Base-by-base conservation (phyloP, 2,113 vertebrate genomes). In the Pteropus alecto region DNA sequence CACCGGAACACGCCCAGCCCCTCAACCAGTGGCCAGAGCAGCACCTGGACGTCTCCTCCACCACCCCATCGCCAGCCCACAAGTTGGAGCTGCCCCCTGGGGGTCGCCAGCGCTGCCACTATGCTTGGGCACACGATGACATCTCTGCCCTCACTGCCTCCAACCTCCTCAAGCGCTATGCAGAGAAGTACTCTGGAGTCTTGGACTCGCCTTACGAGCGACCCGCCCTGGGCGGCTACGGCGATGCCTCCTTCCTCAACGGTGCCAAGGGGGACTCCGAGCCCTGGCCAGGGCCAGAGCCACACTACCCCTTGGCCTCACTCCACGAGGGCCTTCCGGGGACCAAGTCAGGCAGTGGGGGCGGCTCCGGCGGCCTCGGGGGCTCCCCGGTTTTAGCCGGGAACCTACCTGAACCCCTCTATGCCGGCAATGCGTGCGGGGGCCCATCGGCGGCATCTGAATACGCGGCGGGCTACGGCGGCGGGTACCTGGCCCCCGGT, bases 21-120 rank as follows among this genome's bases (percentile, higher is more conserved):
- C 99, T 99, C 98, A 99, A 99, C 99, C 99, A 99, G 99, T 99
- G 99, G 99, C 99, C 99, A 90, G 99, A 99, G 99, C 99, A 99
- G 98, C 99, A 99, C 99, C 99, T 99, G 96, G 99, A 99, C 22
- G 99, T 99, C 93, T 99, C 99, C 96, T 99, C 99, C 97, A 99
- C 99, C 30, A 99, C 99, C 86, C 99, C 99, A 28, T 99, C 99
- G 0, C 99, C 99, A 0, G 99, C 99, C 58, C 99, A 99, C 99
- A 99, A 99, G 86, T 97, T 99, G 30, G 99, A 99, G 11, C 97
- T 99, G 41, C 99, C 99, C 97, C 98, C 99, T 9, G 98, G 98
- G 84, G 97, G 98, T 65, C 97, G 99, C 84, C 99, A 99, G 95
- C 98, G 99, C 98, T 99, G 99, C 98, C 99, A 99, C 98, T 99